phyloP scores from a whole-genome alignment of 1,140 invertebrate genomes.

The Yoshiicerus persimilis region DNA sequence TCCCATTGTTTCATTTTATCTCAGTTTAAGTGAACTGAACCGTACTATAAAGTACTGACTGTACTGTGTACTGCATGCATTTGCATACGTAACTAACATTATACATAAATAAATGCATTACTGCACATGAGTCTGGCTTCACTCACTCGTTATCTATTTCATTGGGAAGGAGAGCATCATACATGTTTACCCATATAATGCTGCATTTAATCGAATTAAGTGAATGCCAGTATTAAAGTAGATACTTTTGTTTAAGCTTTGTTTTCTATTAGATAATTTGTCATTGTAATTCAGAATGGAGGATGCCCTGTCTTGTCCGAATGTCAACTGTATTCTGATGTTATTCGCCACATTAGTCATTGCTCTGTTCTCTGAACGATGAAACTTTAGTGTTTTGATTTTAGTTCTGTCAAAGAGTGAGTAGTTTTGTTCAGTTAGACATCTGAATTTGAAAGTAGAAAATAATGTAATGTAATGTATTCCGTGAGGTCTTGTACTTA shows the following conservation, averaged over 20 bases:
- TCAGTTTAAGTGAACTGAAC: too few species aligned
- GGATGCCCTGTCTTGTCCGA: neutral
- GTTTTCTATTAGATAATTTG: neutral
- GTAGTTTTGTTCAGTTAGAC: too few species aligned
- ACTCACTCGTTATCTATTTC: neutral
- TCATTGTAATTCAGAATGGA: neutral
- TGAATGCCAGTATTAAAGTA: neutral
- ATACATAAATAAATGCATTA: too few species aligned
- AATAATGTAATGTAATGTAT: neutral
- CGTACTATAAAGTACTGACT: too few species aligned
- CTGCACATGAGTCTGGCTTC: neutral
- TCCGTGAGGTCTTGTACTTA: neutral
- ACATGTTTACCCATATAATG: neutral
- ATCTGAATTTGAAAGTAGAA: neutral
- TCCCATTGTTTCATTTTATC: neutral
- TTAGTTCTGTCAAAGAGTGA: neutral
- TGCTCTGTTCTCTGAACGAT: too few species aligned
- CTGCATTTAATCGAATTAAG: neutral
- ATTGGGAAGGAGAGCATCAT: neutral
- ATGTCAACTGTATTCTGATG: neutral
- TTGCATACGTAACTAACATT: neutral
- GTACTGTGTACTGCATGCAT: neutral
- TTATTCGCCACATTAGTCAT: constrained; percentile 6
- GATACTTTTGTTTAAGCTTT: neutral
- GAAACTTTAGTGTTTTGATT: too few species aligned